phyloP scores from a whole-genome alignment of 2,113 vertebrate species.

The Calidris pygmaea region DNA sequence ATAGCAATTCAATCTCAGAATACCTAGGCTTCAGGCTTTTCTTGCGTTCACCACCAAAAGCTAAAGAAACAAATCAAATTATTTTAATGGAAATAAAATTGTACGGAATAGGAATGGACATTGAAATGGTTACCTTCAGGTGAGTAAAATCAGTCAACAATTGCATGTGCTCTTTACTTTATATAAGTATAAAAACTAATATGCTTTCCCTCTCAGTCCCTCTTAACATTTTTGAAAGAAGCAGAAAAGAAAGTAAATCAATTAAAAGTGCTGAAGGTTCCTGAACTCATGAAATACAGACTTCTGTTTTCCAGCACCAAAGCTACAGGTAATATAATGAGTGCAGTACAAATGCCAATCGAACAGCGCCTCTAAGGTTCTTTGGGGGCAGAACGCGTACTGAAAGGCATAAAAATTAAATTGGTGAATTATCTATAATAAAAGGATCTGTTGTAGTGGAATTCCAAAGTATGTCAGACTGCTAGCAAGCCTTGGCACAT shows the following conservation, averaged over 20 bases:
- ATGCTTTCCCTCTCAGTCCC: not conserved
- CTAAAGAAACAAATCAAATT: not conserved
- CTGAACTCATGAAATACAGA: not conserved
- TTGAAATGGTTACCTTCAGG: not conserved
- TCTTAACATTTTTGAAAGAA: not conserved
- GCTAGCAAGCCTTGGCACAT: not conserved
- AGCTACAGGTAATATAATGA: not conserved
- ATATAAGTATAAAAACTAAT: not conserved
- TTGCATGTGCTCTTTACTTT: not conserved
- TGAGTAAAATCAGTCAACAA: not conserved
- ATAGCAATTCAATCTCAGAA: not conserved
- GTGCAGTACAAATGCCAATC: not conserved
- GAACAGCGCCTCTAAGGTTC: not conserved
- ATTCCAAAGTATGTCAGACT: not conserved
- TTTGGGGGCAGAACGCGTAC: not conserved
- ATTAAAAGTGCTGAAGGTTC: not conserved
- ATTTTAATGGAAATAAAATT: not conserved
- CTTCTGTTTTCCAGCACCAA: not conserved
- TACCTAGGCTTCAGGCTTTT: not conserved
- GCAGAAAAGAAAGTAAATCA: not conserved
- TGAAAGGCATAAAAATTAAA: not conserved
- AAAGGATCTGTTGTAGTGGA: not conserved
- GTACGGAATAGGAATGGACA: not conserved
- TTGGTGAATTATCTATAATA: not conserved
- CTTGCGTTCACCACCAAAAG: not conserved